Base-by-base conservation (phyloP, 2,113 vertebrate genomes). In the Ancistrus triradiatus region DNA sequence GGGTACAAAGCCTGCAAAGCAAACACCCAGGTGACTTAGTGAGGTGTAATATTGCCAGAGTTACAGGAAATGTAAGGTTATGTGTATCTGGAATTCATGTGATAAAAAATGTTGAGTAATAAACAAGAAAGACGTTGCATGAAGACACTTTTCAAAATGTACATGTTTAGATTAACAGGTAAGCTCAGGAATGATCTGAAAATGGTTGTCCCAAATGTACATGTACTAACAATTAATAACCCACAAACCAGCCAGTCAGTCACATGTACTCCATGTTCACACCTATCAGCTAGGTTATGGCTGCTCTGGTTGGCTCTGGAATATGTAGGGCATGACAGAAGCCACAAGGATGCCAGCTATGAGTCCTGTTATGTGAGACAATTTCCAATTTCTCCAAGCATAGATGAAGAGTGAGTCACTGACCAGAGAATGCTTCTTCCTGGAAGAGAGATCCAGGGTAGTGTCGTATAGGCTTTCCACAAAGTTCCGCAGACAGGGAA, bases 381-480 rank as follows among this genome's bases (percentile, higher is more conserved):
- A 42, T 33, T 14, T 4, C 42, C 10, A 55, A 69, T 46, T 40
- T 37, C 17, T 33, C 21, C 51, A 31, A 72, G 58, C 15, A 56
- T 42, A 6, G 19, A n/a, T 47, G 31, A 70, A 28, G 66, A 66
- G 24, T 46, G 40, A 38, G 31, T 80, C 80, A 89, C 91, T 87
- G 78, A 97, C 96, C 91, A 99, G 76, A 27, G 96, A 99, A 83
- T 99, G 96, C 70, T 99, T 99, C 88, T 98, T 99, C 77, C 96
- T 84, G 24, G 95, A 94, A 56, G 95, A 97, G 60, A 99, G 90
- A 83, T 99, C 96, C 80, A 99, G 85, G 0, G 96, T 98, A 71
- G 91, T 95, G 62, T 98, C 95, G 73, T 99, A 94, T 4, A 99
- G 86, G 70, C 92, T 98, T 84, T 99, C 96, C 37, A 99, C 96